These are phyloP conservation scores for Cotesia chilonis DNA, from an alignment of 1,140 invertebrate genomes.

Conservation along the genomic window DNA sequence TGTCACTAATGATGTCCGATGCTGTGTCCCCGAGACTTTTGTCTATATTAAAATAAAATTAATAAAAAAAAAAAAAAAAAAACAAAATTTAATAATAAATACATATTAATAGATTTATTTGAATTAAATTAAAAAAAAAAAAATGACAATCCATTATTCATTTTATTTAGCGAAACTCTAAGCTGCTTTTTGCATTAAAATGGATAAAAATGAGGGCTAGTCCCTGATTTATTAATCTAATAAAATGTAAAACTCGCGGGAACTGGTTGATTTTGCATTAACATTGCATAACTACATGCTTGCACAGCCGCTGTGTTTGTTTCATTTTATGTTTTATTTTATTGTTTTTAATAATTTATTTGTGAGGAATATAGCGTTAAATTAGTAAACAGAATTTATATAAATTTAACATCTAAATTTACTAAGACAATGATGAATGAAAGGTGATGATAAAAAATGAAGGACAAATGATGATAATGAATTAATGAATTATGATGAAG, in stretches of 20 bases:
- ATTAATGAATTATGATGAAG: not conserved
- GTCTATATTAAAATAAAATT: constrained; percentile 73
- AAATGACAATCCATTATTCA: not conserved
- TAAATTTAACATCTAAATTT: constrained; percentile 15
- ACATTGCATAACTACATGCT: constrained; percentile 25
- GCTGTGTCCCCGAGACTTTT: constrained; percentile 83
- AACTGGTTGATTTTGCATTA: constrained; percentile 13
- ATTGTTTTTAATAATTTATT: not conserved
- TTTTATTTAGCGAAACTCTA: too few species aligned
- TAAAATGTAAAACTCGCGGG: not conserved
- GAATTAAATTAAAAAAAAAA: not conserved
- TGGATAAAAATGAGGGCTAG: constrained; percentile 6
- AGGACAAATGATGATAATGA: not conserved
- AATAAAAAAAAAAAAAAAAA: constrained; percentile 14
- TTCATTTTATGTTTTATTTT: not conserved
- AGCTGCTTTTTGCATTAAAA: too few species aligned
- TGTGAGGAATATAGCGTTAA: not conserved
- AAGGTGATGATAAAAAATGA: not conserved
- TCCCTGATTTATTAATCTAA: constrained; percentile 8
- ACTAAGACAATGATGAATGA: constrained; percentile 5
- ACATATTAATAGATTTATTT: too few species aligned
- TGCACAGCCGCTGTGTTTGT: constrained; percentile 12
- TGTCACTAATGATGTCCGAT: constrained; percentile 89
- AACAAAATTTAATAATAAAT: not conserved
- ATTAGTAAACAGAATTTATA: not conserved